phyloP scores from a whole-genome alignment of 2,888 invertebrate species.

The Neoitamus cyanurus region DNA sequence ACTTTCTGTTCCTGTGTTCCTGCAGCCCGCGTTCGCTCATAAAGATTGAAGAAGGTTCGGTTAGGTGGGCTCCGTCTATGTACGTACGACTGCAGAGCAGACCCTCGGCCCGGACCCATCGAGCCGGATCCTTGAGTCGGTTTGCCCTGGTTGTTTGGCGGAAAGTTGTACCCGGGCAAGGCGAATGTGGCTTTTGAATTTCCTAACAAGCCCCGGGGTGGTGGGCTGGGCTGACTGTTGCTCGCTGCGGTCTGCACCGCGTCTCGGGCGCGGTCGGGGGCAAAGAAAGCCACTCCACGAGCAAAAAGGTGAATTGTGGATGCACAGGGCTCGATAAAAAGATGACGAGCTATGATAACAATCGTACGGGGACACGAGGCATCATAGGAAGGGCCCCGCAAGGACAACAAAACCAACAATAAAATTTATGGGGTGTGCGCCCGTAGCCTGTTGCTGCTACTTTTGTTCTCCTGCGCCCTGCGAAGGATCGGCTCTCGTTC shows the following conservation, averaged over 20 bases:
- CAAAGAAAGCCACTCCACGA: slow-evolving; percentile 15
- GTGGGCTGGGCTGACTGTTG: background rate
- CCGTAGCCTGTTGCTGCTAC: slow-evolving; percentile 42
- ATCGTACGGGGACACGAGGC: slow-evolving; percentile 32
- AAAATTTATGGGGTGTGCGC: slow-evolving; percentile 47
- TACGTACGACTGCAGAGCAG: background rate
- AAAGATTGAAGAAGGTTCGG: background rate
- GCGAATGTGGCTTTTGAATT: slow-evolving; percentile 48
- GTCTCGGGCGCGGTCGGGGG: background rate
- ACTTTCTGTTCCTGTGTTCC: slow-evolving; percentile 23
- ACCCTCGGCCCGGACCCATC: background rate
- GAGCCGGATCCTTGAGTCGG: background rate
- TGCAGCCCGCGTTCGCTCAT: background rate
- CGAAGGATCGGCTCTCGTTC: background rate
- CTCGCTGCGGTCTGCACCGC: background rate
- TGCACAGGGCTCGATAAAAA: slow-evolving; percentile 48
- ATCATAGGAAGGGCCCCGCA: slow-evolving; percentile 41
- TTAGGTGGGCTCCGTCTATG: background rate
- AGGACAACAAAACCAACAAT: slow-evolving; percentile 47
- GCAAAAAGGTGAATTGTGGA: slow-evolving; percentile 41
- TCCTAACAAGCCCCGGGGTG: slow-evolving; percentile 40
- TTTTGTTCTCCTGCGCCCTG: slow-evolving; percentile 9
- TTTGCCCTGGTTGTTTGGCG: slow-evolving; percentile 4
- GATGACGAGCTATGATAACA: slow-evolving; percentile 51
- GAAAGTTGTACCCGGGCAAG: slow-evolving; percentile 23